Evolutionary conservation across 2,888 invertebrate species (phyloP), one percentile per base, ranked within the genome.

Genomic region (Thecocarcelia acutangulata): DNA sequence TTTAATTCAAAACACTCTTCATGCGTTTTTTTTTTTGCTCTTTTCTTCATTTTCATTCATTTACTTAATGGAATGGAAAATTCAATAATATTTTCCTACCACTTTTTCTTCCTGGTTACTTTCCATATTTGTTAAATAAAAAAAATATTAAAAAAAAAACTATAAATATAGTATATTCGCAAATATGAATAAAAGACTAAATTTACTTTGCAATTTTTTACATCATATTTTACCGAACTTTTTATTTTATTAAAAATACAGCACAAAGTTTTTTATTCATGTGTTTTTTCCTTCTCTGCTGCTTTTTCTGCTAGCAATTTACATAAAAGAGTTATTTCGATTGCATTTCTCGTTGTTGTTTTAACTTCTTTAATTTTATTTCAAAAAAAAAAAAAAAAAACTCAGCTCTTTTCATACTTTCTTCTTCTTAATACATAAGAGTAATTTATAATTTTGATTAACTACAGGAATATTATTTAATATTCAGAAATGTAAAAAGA

Each of bases 61-160:
- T 79, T 64, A 80, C 74, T 80, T 83, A 84, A 85, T 84, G 84
- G 83, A 80, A 83, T 84, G 83, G 83, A 84, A 84, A 84, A 84
- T 84, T 84, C 80, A 84, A 84, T 85, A 83, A 83, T 74, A 83
- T 76, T 79, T 66, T 58, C 42, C 58, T 58, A 37, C 13, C 28
- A 66, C 13, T 40, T 40, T 69, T 72, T 72, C 66, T 63, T 72
- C 24, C 37, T 68, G 54, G 15, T 68, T 68, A 68, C 17, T 68
- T 72, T 63, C 28, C 46, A 69, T 78, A 56, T 58, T 66, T 66
- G 66, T 58, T 66, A 28, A 24, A 28, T 2, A 5, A 24, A 24
- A 24, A 24, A 24, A 24, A 24, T 5, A n/a, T n/a, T n/a, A n/a
- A n/a, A 24, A 24, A 24, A 24, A 24, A 2, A 24, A 24, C 2